Conservation (phyloP, 2,113 vertebrate genomes). For the Pelmatolapia mariae region DNA sequence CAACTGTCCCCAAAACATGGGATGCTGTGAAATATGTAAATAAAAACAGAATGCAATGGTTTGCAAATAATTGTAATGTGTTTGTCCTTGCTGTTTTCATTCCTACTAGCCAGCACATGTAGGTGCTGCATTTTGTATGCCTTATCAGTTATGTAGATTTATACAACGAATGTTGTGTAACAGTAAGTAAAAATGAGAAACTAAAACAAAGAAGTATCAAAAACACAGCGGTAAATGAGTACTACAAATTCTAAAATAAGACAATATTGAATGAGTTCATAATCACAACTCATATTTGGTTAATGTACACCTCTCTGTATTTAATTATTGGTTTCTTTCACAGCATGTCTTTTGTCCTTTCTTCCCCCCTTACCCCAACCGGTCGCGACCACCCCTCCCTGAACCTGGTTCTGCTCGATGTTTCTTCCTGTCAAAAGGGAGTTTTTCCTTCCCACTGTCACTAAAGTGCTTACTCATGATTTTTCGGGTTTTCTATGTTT, state of each 20-base stretch:
- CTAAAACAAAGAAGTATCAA: background rate
- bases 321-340: background rate
- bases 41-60: background rate
- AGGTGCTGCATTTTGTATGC: background rate
- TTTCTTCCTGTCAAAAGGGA: background rate
- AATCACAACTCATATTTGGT: background rate
- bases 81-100: background rate
- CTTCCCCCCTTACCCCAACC: background rate
- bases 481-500: background rate
- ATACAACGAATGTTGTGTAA: background rate
- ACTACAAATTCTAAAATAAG: background rate
- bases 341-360: background rate
- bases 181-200: background rate
- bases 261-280: background rate
- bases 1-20: background rate
- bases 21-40: background rate
- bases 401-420: background rate
- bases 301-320: background rate
- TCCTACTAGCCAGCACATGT: background rate
- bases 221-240: background rate
- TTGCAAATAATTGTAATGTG: background rate
- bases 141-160: background rate
- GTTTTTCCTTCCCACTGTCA: background rate
- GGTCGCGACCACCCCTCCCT: rapidly evolving
- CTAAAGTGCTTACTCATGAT: background rate